These are phyloP conservation scores for Taenaris catops DNA, from an alignment of 2,888 invertebrate species.

Conservation along the genomic window DNA sequence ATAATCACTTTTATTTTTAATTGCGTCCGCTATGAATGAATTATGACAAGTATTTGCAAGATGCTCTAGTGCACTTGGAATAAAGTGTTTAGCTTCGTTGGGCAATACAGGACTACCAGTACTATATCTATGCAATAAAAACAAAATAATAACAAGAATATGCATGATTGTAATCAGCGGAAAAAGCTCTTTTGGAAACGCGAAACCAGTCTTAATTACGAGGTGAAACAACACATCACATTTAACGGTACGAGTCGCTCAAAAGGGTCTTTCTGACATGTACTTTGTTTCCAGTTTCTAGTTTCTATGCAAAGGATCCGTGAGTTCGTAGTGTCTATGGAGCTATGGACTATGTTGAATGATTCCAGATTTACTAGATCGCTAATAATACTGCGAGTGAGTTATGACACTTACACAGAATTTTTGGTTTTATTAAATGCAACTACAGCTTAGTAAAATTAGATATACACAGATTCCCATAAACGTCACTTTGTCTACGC, in stretches of 20 bases:
- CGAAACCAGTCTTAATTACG: neutral
- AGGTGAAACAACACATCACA: neutral
- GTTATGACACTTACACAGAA: no score
- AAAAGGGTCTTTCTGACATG: no score
- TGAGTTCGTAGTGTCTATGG: no score
- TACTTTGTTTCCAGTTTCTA: no score
- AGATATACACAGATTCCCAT: no score
- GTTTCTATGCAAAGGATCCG: no score
- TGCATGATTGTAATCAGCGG: slow-evolving; percentile 36
- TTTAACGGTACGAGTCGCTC: slow-evolving; percentile 7
- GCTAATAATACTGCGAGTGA: no score
- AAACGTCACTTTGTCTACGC: no score
- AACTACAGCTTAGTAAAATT: no score
- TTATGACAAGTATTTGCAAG: slow-evolving; percentile 47
- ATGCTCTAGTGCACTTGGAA: slow-evolving; percentile 26
- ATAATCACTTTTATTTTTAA: slow-evolving; percentile 35
- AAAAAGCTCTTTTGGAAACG: neutral
- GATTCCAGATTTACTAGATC: no score
- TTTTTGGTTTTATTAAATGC: no score
- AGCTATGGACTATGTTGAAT: no score
- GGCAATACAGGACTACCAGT: slow-evolving; percentile 41
- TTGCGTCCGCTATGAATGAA: slow-evolving; percentile 39
- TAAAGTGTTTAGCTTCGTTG: slow-evolving; percentile 19
- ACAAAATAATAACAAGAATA: slow-evolving; percentile 41
- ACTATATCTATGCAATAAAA: slow-evolving; percentile 46